These are phyloP conservation scores for Stichodactyla mertensii DNA, from an alignment of 64 coral and sea anemone species.

Conservation along the genomic window DNA sequence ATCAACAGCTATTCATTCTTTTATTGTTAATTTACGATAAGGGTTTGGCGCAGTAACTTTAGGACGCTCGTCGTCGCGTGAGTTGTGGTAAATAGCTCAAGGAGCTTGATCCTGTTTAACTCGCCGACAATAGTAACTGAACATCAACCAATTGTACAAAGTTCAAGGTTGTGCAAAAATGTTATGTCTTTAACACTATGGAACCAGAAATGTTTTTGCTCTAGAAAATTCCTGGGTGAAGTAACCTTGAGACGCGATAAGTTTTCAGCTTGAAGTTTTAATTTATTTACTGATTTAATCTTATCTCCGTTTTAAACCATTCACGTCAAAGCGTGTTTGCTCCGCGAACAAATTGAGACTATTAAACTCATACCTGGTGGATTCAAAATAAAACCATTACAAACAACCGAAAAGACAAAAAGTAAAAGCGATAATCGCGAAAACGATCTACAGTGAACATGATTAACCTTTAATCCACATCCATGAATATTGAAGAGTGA, in stretches of 20 bases:
- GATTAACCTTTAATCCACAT: neutral
- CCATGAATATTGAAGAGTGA: neutral
- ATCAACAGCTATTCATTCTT: neutral
- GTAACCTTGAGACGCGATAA: neutral
- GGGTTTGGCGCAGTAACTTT: neutral
- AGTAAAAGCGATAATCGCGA: neutral
- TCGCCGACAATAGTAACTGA: neutral
- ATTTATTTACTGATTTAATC: slow-evolving; percentile 1
- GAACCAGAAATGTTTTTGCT: neutral
- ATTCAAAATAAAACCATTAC: neutral
- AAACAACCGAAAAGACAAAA: neutral
- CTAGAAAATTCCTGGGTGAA: neutral
- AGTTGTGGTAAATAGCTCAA: neutral
- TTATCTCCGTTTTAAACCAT: neutral
- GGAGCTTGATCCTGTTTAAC: neutral
- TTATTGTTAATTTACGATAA: slow-evolving; percentile 6
- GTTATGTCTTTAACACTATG: neutral
- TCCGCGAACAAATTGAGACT: neutral
- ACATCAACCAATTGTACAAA: neutral
- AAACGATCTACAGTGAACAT: neutral
- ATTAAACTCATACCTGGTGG: neutral
- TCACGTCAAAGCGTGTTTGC: neutral
- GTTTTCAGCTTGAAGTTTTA: neutral
- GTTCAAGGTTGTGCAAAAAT: neutral
- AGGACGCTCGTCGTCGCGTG: neutral